These are phyloP conservation scores for Cataglyphis altisquamis DNA, from an alignment of 2,888 invertebrate species.

Conservation along the genomic window DNA sequence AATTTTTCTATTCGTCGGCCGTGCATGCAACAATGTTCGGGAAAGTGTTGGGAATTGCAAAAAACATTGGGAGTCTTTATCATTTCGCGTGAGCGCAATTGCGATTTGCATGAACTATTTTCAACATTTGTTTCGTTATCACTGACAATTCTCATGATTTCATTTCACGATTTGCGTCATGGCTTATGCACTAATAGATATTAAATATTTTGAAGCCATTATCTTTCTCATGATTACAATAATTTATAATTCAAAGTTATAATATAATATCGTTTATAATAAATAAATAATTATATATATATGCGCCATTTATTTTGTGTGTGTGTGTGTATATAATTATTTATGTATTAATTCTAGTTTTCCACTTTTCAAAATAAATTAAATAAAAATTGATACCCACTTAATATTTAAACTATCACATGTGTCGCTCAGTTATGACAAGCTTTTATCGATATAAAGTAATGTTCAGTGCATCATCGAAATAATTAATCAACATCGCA, in stretches of 20 bases:
- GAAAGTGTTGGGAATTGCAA: conserved; percentile 61
- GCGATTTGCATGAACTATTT: conserved; percentile 59
- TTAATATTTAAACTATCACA: too few relatives aligned
- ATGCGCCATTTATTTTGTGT: too few relatives aligned
- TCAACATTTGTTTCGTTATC: conserved; percentile 60
- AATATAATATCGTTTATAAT: background rate
- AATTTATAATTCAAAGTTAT: background rate
- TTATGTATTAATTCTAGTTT: too few relatives aligned
- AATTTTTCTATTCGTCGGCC: conserved; percentile 60
- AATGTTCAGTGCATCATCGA: too few relatives aligned
- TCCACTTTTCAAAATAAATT: too few relatives aligned
- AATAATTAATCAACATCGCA: too few relatives aligned
- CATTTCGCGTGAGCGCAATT: conserved; percentile 24
- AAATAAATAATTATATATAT: background rate
- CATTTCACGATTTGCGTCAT: conserved; percentile 52
- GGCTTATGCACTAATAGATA: background rate
- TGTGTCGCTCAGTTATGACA: too few relatives aligned
- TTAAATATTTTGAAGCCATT: conserved; percentile 31
- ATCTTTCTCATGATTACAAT: background rate
- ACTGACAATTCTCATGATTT: conserved; percentile 56
- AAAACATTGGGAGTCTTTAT: conserved; percentile 58
- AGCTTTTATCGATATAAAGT: too few relatives aligned
- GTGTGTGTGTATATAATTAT: too few relatives aligned
- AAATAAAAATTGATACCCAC: too few relatives aligned
- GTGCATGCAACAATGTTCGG: conserved; percentile 31